Conservation (phyloP, 1,140 invertebrate species). For the Brachionus paranguensis region DNA sequence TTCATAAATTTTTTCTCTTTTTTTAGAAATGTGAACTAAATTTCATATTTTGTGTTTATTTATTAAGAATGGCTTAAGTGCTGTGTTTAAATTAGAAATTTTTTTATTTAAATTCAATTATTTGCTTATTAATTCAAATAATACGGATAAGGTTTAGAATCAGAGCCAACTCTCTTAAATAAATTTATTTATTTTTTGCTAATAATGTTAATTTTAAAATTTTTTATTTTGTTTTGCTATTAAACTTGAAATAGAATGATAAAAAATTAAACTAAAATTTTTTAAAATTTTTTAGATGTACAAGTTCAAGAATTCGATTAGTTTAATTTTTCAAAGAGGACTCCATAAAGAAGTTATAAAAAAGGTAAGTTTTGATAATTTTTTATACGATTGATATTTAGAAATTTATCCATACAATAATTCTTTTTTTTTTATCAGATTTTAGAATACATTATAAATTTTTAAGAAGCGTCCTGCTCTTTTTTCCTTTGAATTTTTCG, state of each 20-base stretch:
- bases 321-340: background rate
- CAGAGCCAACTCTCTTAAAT: too few species aligned
- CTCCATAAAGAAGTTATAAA: background rate
- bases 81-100: background rate
- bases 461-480: too few species aligned
- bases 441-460: too few species aligned
- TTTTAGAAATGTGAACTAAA: slow-evolving; percentile 13
- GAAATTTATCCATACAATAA: too few species aligned
- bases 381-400: too few species aligned
- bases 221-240: background rate
- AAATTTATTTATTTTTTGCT: too few species aligned
- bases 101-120: background rate
- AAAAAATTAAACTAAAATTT: background rate
- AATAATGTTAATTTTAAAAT: background rate
- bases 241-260: too few species aligned
- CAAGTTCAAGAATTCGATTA: background rate
- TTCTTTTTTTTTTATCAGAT: too few species aligned
- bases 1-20: background rate
- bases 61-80: background rate
- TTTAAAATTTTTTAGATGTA: background rate
- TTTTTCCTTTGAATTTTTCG: too few species aligned
- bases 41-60: background rate
- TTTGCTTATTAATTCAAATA: too few species aligned
- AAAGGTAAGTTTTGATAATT: background rate
- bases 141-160: too few species aligned